Evolutionary conservation across 2,113 vertebrate genomes (phyloP), one percentile per base, ranked within the genome.

Genomic region (Mus pahari): DNA sequence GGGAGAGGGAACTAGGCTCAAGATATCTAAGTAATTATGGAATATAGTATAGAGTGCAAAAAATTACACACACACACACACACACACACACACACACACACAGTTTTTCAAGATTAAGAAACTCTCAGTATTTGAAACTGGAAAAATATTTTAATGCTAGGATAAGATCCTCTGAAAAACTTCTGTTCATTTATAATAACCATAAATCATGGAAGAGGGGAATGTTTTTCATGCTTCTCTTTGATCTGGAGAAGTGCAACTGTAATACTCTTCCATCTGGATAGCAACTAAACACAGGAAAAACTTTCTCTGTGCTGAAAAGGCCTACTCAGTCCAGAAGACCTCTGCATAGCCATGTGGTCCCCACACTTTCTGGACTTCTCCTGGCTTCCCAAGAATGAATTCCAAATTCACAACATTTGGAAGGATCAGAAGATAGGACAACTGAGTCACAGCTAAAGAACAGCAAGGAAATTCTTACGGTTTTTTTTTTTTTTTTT

Each of bases 81-180:
- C 3, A 90, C n/a, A n/a, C n/a, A n/a, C n/a, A 87, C 16, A 91
- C 36, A 50, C 10, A 71, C 13, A 33, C 50, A 22, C 31, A 58
- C 3, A 90, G 1, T 4, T 82, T 96, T 81, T 88, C 10, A 96
- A 86, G 7, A 48, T 79, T 90, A 88, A 86, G 74, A 39, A 71
- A 62, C 83, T 16, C 0, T 96, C 87, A 88, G 58, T 94, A 89
- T 93, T 95, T 90, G 19, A 91, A 33, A 87, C 14, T 68, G 33
- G 9, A 81, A 64, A 94, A 36, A 92, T 19, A 16, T 45, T 92
- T 86, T 71, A 91, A 86, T 86, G 22, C 10, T 8, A 1, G 12
- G 17, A 16, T 39, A 28, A 94, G 68, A 6, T 48, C 14, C 19
- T 92, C 16, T 42, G 62, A 87, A 64, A 74, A 90, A 2, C 5